Evolutionary conservation across 1,140 invertebrate genomes (phyloP).

Genomic region (Araneus ventricosus): DNA sequence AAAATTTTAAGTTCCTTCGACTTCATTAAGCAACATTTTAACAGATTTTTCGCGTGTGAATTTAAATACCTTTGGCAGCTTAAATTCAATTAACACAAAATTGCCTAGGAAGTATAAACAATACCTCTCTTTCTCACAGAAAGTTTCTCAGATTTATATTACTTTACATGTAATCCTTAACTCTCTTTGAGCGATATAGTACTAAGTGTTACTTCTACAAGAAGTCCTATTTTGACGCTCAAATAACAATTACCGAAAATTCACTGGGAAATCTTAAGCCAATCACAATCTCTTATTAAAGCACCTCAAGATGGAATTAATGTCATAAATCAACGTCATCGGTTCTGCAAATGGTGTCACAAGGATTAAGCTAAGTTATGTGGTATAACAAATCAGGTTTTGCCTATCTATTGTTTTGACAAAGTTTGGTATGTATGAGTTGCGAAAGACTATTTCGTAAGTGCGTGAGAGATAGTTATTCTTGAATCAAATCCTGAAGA

Average conservation of each 20-base stretch:
- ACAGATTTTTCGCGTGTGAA: background rate
- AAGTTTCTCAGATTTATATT: background rate
- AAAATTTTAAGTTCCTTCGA: background rate
- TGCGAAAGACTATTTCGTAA: too few species aligned
- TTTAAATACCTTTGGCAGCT: background rate
- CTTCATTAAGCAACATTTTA: background rate
- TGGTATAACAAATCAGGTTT: slow-evolving; percentile 11
- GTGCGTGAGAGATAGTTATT: too few species aligned
- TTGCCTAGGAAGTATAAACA: background rate
- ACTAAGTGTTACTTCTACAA: background rate
- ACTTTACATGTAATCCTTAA: slow-evolving; percentile 34
- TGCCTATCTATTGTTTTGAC: background rate
- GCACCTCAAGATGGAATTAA: slow-evolving; percentile 11
- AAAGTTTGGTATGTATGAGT: background rate
- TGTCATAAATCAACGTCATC: slow-evolving; percentile 35
- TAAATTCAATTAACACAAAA: slow-evolving; percentile 9
- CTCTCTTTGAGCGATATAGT: background rate
- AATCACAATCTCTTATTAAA: slow-evolving; percentile 37
- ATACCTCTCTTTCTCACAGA: background rate
- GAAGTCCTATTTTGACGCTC: background rate
- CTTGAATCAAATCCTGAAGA: too few species aligned
- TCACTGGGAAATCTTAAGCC: slow-evolving; percentile 33
- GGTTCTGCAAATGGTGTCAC: background rate
- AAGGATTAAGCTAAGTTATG: background rate
- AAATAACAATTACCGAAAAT: background rate